Evolutionary conservation across 2,888 invertebrate genomes (phyloP).

Genomic region (Dinocampus coccinellae): DNA sequence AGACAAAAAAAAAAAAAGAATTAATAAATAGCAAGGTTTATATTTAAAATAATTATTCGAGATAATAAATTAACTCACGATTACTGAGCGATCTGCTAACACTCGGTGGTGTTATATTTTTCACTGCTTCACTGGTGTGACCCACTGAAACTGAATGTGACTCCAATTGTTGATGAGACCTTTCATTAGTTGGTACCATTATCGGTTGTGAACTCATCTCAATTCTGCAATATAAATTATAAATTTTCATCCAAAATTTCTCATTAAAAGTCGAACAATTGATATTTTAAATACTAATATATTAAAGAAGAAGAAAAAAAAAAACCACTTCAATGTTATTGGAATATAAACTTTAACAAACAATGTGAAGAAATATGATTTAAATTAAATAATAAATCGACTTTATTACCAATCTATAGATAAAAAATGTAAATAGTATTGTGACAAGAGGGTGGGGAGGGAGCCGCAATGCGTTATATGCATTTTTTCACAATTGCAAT

Average conservation of each 20-base stretch:
- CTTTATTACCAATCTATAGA: not conserved
- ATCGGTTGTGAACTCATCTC: conserved; percentile 66
- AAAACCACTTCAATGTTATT: not conserved
- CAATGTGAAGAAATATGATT: not conserved
- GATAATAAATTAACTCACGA: conserved; percentile 55
- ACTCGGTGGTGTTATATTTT: conserved; percentile 61
- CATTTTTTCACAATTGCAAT: not conserved
- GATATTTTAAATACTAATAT: not conserved
- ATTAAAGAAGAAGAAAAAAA: not conserved
- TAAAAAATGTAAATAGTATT: not conserved
- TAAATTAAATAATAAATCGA: not conserved
- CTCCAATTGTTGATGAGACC: conserved; percentile 50
- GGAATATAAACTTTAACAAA: not conserved
- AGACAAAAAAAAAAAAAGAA: not conserved
- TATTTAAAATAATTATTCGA: not conserved
- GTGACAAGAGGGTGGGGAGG: not conserved
- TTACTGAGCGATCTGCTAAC: conserved; percentile 63
- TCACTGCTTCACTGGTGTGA: conserved; percentile 54
- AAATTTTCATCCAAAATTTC: not conserved
- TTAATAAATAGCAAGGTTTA: not conserved
- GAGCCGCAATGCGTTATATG: conserved; percentile 9
- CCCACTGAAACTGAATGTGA: conserved; percentile 58
- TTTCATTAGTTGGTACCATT: conserved; percentile 62
- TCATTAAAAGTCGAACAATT: not conserved
- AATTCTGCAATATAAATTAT: not conserved